These are phyloP conservation scores for Drosophila neotestacea DNA, from an alignment of 2,888 invertebrate species.

Conservation along the genomic window DNA sequence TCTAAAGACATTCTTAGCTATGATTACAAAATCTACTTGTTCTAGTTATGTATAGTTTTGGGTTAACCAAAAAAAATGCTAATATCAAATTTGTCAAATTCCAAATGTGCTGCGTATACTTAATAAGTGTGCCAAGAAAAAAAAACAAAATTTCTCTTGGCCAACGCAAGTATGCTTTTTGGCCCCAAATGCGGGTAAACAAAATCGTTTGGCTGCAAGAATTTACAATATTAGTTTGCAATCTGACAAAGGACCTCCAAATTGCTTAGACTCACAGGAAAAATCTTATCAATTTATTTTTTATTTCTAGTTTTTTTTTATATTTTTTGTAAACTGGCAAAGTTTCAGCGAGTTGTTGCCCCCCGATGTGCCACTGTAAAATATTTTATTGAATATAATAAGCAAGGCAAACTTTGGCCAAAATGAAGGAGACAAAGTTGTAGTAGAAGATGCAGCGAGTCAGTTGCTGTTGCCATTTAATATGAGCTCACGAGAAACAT, in stretches of 20 bases:
- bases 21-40: not conserved
- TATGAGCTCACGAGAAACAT: conserved; percentile 70
- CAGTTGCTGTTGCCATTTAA: conserved; percentile 64
- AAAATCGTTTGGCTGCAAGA: conserved; percentile 68
- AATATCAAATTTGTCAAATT: conserved; percentile 42
- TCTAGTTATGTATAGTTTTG: not conserved
- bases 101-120: conserved; percentile 37
- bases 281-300: conserved; percentile 66
- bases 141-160: conserved; percentile 5
- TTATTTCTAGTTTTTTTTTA: conserved; percentile 1
- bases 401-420: conserved; percentile 69
- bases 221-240: conserved; percentile 75
- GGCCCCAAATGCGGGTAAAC: conserved; percentile 57
- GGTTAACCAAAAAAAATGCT: conserved; percentile 24
- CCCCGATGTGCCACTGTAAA: conserved; percentile 75
- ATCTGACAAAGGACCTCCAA: conserved; percentile 63
- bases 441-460: conserved; percentile 23
- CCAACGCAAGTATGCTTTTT: conserved; percentile 30
- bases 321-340: conserved; percentile 43
- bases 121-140: conserved; percentile 45
- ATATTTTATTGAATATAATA: conserved; percentile 79
- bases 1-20: not conserved
- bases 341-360: conserved; percentile 52
- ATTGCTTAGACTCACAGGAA: conserved; percentile 53
- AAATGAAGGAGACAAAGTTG: conserved; percentile 71